Conservation (phyloP, 2,888 invertebrate species). For the Brachyptera putata region DNA sequence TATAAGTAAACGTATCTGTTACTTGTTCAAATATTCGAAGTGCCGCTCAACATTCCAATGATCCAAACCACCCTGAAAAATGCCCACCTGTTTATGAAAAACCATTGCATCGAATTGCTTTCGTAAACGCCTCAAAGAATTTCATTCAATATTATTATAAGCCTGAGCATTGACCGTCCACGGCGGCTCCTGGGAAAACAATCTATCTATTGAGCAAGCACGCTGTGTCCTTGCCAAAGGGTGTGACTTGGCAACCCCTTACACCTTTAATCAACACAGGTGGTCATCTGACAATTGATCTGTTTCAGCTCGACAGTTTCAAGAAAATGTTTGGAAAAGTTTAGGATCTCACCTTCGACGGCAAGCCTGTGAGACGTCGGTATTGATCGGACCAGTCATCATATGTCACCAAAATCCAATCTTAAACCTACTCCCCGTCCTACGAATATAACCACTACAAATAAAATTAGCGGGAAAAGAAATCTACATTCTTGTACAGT, state of each 20-base stretch:
- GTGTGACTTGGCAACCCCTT: not conserved
- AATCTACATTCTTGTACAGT: too few species aligned
- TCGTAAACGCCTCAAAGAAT: not conserved
- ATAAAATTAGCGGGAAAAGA: too few species aligned
- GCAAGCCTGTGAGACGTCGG: not conserved
- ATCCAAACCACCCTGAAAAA: not conserved
- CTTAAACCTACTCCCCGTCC: too few species aligned
- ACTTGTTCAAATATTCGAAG: not conserved
- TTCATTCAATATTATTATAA: constrained; percentile 8
- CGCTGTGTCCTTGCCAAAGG: too few species aligned
- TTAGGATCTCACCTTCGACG: not conserved
- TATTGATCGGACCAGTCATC: not conserved
- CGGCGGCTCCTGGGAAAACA: not conserved
- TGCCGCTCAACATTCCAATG: not conserved
- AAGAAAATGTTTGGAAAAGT: not conserved
- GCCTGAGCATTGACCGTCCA: not conserved
- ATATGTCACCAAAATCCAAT: not conserved
- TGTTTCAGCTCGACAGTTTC: not conserved
- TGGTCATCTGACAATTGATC: not conserved
- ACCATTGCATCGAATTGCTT: not conserved
- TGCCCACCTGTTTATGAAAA: not conserved
- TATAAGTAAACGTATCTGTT: not conserved
- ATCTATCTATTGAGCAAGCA: too few species aligned
- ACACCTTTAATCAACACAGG: constrained; percentile 21
- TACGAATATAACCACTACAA: too few species aligned